Conservation (phyloP, 2,113 vertebrate species). For the Noctilio leporinus region DNA sequence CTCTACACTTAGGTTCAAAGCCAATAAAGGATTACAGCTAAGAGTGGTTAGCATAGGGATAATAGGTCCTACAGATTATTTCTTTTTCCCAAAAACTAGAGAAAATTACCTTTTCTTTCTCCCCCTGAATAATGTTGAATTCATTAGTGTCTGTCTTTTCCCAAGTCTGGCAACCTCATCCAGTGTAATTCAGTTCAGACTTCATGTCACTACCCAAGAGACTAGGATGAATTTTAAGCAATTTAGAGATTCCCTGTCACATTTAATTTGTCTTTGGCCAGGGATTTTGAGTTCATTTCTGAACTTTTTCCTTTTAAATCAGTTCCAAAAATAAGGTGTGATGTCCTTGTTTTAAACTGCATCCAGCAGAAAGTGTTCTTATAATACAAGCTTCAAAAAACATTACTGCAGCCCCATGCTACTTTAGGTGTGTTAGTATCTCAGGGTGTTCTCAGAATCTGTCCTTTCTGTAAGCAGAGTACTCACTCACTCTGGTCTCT, state of each 20-base stretch:
- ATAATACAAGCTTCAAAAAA: not conserved
- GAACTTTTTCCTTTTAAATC: constrained; percentile 65
- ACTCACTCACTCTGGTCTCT: not conserved
- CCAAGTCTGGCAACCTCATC: constrained; percentile 49
- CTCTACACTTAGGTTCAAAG: not conserved
- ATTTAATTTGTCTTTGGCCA: constrained; percentile 57
- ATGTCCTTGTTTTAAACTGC: constrained; percentile 57
- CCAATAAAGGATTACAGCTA: not conserved
- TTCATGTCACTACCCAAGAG: constrained; percentile 57
- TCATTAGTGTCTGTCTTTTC: constrained; percentile 48
- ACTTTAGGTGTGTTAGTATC: not conserved
- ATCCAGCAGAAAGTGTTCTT: constrained; percentile 48
- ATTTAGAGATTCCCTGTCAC: constrained; percentile 72
- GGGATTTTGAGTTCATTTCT: constrained; percentile 47
- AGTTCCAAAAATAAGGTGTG: constrained; percentile 71
- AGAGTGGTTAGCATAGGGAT: not conserved
- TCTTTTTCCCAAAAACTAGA: constrained; percentile 2
- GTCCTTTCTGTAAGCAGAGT: not conserved
- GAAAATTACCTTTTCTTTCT: not conserved
- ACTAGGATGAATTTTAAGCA: constrained; percentile 65
- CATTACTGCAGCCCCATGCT: not conserved
- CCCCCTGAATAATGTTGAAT: constrained; percentile 1
- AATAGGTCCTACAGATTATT: not conserved
- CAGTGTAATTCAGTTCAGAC: constrained; percentile 57
- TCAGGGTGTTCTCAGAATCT: not conserved